phyloP scores from a whole-genome alignment of 1,140 invertebrate species.

The Lepidostoma basale region DNA sequence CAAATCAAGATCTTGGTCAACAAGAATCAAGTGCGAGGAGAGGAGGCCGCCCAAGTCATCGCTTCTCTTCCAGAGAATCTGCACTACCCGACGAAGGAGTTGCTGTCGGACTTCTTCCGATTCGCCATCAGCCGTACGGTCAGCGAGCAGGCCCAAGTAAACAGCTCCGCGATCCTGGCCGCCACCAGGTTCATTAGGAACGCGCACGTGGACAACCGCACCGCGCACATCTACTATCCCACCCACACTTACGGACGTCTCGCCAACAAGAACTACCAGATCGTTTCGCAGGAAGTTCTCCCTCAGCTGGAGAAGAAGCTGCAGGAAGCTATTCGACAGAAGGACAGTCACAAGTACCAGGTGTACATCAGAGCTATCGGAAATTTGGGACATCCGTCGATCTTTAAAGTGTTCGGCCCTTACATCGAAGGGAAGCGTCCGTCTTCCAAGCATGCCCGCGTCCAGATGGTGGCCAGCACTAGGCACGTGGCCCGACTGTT shows the following conservation, averaged over 20 bases:
- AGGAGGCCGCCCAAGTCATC: conserved; percentile 65
- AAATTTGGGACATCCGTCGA: conserved; percentile 64
- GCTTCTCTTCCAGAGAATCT: conserved; percentile 58
- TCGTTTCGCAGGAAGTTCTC: conserved; percentile 63
- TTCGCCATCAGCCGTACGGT: conserved; percentile 60
- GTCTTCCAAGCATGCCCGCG: conserved; percentile 64
- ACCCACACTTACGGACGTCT: conserved; percentile 66
- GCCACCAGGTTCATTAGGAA: conserved; percentile 64
- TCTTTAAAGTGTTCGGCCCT: conserved; percentile 66
- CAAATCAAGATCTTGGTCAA: conserved; percentile 66
- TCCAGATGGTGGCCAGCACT: conserved; percentile 65
- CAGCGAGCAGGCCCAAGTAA: conserved; percentile 55
- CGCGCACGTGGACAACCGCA: conserved; percentile 62
- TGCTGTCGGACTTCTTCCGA: conserved; percentile 64
- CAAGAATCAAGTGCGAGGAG: conserved; percentile 58
- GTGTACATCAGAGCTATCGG: conserved; percentile 68
- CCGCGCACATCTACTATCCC: conserved; percentile 65
- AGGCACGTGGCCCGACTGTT: conserved; percentile 55
- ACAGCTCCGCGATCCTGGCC: conserved; percentile 63
- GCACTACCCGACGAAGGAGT: conserved; percentile 66
- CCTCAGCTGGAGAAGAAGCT: conserved; percentile 63
- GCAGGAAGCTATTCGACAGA: conserved; percentile 56
- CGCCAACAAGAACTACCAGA: conserved; percentile 55
- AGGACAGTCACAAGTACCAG: conserved; percentile 63
- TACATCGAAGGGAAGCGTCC: conserved; percentile 68